Percentiles rank a stretch among this genome's conserved stretches.
Evolutionary conservation across 1,140 invertebrate genomes (phyloP).

Genomic region (Idris sp.): DNA sequence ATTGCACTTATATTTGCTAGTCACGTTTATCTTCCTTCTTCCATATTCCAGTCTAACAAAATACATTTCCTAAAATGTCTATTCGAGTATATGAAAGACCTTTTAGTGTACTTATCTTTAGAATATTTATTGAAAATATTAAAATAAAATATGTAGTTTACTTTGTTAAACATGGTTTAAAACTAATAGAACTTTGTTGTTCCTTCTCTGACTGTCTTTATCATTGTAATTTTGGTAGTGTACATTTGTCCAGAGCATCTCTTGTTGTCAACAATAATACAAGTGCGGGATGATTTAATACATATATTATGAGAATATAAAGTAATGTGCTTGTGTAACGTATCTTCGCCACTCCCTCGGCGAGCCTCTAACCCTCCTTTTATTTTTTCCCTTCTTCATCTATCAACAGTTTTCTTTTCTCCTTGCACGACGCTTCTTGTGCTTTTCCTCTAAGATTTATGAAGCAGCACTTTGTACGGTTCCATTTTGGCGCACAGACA

Average conservation of each 20-base stretch:
- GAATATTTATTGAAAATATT: no score
- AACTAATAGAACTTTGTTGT: no score
- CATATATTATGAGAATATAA: slow-evolving; percentile 53
- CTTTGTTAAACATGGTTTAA: no score
- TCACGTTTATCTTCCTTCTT: slow-evolving; percentile 15
- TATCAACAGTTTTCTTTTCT: slow-evolving; percentile 74
- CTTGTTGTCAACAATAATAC: slow-evolving; percentile 25
- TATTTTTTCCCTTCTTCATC: slow-evolving; percentile 66
- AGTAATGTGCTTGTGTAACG: slow-evolving; percentile 48
- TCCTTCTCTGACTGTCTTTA: no score
- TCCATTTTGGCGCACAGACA: slow-evolving; percentile 71
- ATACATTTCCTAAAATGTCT: slow-evolving; percentile 2
- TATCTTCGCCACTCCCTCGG: slow-evolving; percentile 55
- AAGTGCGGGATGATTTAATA: slow-evolving; percentile 47
- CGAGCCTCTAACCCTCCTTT: slow-evolving; percentile 52
- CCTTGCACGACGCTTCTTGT: slow-evolving; percentile 55
- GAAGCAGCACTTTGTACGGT: slow-evolving; percentile 74
- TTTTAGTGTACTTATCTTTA: no score
- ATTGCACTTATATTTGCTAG: slow-evolving; percentile 33
- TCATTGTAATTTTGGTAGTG: slow-evolving; percentile 1
- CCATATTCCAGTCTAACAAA: neutral
- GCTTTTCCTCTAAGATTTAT: slow-evolving; percentile 73
- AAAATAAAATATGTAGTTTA: no score
- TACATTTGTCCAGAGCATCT: slow-evolving; percentile 6
- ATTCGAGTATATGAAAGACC: no score